Base-by-base conservation (phyloP, 2,888 invertebrate genomes). In the Drosophila mettleri region DNA sequence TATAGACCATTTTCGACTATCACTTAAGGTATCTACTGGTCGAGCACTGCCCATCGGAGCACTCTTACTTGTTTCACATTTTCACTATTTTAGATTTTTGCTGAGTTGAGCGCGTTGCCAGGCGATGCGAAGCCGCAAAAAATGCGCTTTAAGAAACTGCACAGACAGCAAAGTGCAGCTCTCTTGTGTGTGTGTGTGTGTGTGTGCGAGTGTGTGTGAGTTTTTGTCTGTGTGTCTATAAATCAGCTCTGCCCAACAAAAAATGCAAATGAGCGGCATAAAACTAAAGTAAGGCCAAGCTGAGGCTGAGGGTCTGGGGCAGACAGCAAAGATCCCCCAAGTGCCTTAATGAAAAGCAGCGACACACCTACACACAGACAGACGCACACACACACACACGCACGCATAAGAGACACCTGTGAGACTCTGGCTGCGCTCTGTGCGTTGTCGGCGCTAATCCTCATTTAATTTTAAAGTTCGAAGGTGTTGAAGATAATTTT, bases 391-490 rank as follows among this genome's bases (percentile, higher is more conserved):
- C 48, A 46, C 39, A 53, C 49, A 51, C 43, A 61, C 54, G 33
- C 33, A 61, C 12, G 41, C 29, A 58, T 29, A 45, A 45, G 24
- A 46, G 20, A 51, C 72, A 73, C 66, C 67, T 65, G 67, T 55
- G 34, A 33, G 49, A 27, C 45, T 48, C 31, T 55, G 52, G 45
- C 45, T 46, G 6, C 54, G 33, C n/a, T 27, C 71, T 81, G 71
- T 81, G 74, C 72, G 78, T 86, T 86, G 86, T 80, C 85, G 85
- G 87, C 88, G 90, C 90, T 90, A 91, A 90, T 90, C 90, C 90
- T 91, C 90, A 90, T 90, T 91, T 90, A 90, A 91, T 90, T 90
- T 90, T 90, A 91, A 90, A 90, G 91, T 90, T 91, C 91, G 90
- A 90, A 90, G 90, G 90, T 90, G 90, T 90, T 90, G 90, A 87